Percentiles rank a stretch among this genome's conserved stretches.
Evolutionary conservation across 2,888 invertebrate genomes (phyloP).

Genomic region (Serrognathus titanus): DNA sequence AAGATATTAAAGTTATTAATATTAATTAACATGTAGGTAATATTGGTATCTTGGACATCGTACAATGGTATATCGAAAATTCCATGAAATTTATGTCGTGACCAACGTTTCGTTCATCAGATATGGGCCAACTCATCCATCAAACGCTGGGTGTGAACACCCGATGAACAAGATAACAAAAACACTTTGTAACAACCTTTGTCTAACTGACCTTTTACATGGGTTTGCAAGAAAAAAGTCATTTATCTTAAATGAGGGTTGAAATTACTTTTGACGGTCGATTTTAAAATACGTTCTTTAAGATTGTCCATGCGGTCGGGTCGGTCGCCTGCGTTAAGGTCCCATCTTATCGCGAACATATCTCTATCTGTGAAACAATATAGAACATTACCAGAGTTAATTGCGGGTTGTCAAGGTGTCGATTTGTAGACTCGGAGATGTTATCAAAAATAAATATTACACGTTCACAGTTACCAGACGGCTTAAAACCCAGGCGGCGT

Average conservation of each 20-base stretch:
- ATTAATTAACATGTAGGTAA: neutral
- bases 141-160: constrained; percentile 49
- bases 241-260: constrained; percentile 48
- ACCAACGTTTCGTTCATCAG: constrained; percentile 46
- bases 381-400: constrained; percentile 48
- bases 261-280: constrained; percentile 43
- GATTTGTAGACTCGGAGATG: constrained; percentile 49
- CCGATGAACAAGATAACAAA: constrained; percentile 48
- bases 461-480: constrained; percentile 42
- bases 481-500: constrained; percentile 31
- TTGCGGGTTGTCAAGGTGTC: constrained; percentile 52
- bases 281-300: constrained; percentile 28
- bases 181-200: constrained; percentile 49
- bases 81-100: constrained; percentile 45
- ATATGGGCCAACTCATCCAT: constrained; percentile 47
- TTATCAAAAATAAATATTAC: constrained; percentile 52
- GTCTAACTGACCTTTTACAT: constrained; percentile 48
- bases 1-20: neutral
- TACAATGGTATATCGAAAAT: constrained; percentile 33
- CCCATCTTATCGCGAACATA: constrained; percentile 23
- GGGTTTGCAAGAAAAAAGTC: constrained; percentile 46
- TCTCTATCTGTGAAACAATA: constrained; percentile 40
- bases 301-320: constrained; percentile 7
- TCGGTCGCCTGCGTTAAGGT: neutral
- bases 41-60: constrained; percentile 23